Base-by-base conservation (phyloP, 2,888 invertebrate species). In the Mechanitis mazaeus region DNA sequence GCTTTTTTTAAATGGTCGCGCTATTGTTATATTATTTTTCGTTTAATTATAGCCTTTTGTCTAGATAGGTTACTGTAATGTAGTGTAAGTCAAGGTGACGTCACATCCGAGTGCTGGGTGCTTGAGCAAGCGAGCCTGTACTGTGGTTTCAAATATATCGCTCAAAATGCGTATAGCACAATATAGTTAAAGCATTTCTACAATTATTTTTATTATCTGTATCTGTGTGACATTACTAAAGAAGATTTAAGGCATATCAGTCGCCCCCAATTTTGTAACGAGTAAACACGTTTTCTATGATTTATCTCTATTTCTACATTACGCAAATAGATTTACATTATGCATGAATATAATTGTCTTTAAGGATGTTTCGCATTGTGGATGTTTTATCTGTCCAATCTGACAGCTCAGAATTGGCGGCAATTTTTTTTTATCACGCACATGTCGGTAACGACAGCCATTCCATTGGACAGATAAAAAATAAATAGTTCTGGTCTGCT, bases 401-500 rank as follows among this genome's bases (percentile, higher is more conserved):
- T 63, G 66, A 69, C 73, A 73, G 56, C 73, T 72, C 71, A 59
- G 54, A 64, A 58, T 66, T 67, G 71, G 74, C 70, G 73, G 69
- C 64, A 68, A 68, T 65, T 57, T 61, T 33, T 6, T 45, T 12
- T 46, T 57, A 64, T 59, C 63, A 58, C 46, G 56, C 61, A 58
- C 35, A 33, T 54, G 47, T n/a, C 47, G 9, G 53, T 31, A n/a
- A 46, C 11, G 45, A 31, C 33, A 57, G 56, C 59, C 61, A 61
- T 50, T 60, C 68, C 70, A 75, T 80, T 80, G 78, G 78, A 73
- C 80, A 76, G 71, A 73, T 75, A 76, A 75, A 74, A 74, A 70
- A 73, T 71, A 76, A 74, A 77, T 78, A 77, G 80, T 81, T 80
- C 81, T 78, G 85, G 84, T 85, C 80, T 81, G 86, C 84, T 86